Evolutionary conservation across 2,113 vertebrate genomes (phyloP).

Genomic region (Thamnophis sirtalis): DNA sequence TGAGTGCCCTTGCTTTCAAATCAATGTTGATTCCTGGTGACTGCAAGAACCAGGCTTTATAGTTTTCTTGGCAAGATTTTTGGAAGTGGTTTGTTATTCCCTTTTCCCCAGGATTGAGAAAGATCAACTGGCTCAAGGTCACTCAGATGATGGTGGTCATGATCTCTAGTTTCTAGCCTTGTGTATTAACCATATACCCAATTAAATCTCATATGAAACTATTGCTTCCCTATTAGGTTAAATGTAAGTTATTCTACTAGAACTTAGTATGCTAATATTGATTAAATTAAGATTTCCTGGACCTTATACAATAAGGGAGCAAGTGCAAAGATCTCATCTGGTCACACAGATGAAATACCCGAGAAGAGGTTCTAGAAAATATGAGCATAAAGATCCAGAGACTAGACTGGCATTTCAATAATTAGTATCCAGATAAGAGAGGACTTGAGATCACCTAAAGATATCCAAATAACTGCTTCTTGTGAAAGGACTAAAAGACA

Average conservation of each 20-base stretch:
- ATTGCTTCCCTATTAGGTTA: not conserved
- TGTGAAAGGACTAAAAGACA: not conserved
- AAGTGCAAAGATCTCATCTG: not conserved
- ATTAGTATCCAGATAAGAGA: not conserved
- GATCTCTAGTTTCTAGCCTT: not conserved
- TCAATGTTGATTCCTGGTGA: not conserved
- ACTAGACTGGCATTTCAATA: not conserved
- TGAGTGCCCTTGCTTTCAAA: not conserved
- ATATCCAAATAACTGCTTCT: not conserved
- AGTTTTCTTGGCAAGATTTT: not conserved
- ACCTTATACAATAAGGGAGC: not conserved
- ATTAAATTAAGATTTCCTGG: not conserved
- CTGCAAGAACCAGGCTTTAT: not conserved
- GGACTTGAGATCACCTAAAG: not conserved
- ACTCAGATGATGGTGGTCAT: not conserved
- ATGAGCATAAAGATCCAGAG: not conserved
- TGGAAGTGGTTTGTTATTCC: not conserved
- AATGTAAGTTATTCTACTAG: not conserved
- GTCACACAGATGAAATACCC: not conserved
- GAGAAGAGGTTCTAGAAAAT: not conserved
- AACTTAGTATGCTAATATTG: not conserved
- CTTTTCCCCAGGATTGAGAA: not conserved
- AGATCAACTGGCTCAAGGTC: not conserved
- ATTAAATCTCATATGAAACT: not conserved
- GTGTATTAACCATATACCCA: not conserved